phyloP scores from a whole-genome alignment of 2,888 invertebrate genomes.

The Drosophila hamatofila region DNA sequence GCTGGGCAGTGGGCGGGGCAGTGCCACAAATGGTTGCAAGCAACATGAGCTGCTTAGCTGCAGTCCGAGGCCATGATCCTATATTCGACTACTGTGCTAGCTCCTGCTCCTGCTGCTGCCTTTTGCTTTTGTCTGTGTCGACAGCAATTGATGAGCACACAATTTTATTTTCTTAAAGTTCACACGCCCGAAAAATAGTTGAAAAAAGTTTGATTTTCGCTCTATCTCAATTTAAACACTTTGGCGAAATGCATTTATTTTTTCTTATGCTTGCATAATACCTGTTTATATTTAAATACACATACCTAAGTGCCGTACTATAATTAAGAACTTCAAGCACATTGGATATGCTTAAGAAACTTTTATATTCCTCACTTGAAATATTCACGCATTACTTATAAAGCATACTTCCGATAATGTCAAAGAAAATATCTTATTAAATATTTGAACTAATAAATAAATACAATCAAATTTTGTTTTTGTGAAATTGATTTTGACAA shows the following conservation, averaged over 20 bases:
- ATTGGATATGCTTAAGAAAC: no score
- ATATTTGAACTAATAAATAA: not conserved
- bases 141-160: constrained; percentile 54
- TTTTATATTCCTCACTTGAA: not conserved
- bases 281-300: no score
- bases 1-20: constrained; percentile 11
- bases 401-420: not conserved
- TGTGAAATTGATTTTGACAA: not conserved
- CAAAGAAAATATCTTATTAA: not conserved
- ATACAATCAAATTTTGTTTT: not conserved
- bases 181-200: constrained; percentile 43
- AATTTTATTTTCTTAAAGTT: constrained; percentile 40
- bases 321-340: no score
- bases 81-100: constrained; percentile 8
- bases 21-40: constrained; percentile 38
- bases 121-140: constrained; percentile 7
- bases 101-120: not conserved
- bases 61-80: constrained; percentile 45
- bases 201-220: constrained; percentile 14
- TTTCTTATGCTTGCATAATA: no score
- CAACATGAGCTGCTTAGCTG: constrained; percentile 71
- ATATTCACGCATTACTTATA: not conserved
- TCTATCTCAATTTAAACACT: not conserved
- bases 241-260: no score
- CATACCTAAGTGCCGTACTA: no score